These are phyloP conservation scores for Miniopterus natalensis DNA, from an alignment of 2,113 vertebrate genomes.

Conservation along the genomic window DNA sequence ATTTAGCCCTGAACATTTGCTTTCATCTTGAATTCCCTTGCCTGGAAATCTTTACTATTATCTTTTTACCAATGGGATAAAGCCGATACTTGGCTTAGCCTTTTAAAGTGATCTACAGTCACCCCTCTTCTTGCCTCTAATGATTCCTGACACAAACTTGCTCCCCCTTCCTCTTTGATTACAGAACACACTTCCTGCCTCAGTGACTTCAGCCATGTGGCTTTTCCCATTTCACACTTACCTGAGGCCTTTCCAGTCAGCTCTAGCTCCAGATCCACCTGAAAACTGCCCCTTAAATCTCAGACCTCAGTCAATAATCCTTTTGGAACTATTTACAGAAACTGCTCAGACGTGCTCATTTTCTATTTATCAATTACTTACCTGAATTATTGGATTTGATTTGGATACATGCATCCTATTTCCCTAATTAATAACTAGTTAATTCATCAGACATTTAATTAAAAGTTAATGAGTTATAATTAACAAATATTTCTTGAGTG, in stretches of 20 bases:
- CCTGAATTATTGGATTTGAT: constrained; percentile 8
- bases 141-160: rapidly evolving
- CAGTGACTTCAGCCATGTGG: neutral
- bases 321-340: neutral
- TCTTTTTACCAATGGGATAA: neutral
- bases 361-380: constrained; percentile 7
- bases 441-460: neutral
- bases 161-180: neutral
- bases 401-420: neutral
- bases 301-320: neutral
- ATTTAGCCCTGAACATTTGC: neutral
- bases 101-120: neutral
- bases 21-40: neutral
- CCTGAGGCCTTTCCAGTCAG: neutral
- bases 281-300: neutral
- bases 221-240: neutral
- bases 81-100: neutral
- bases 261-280: neutral
- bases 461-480: constrained; percentile 18
- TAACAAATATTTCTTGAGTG: constrained; percentile 28
- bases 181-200: neutral
- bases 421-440: neutral
- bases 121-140: neutral
- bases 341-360: neutral
- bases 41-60: neutral